Base-by-base conservation (phyloP, 2,888 invertebrate genomes). In the Drosophila mercatorum region DNA sequence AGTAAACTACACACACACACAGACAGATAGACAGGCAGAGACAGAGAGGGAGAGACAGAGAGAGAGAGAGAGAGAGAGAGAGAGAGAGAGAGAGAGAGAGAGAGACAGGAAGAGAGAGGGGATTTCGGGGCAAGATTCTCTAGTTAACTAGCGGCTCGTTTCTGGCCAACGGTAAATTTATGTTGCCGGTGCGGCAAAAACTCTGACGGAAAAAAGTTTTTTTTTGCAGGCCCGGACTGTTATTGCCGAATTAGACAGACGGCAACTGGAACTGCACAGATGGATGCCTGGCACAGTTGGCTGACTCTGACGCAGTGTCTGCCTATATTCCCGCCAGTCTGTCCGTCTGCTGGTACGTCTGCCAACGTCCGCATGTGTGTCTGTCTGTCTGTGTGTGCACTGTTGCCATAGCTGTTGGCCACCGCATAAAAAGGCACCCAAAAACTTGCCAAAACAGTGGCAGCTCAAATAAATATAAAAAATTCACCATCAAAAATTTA, bases 81-180 rank as follows among this genome's bases (percentile, higher is more conserved):
- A 3, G 31, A 26, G 10, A 34, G 38, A 52, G 17, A 28, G 12
- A 31, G 17, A 17, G 4, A 6, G n/a, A 22, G 22, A 22, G 22
- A 22, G 2, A 22, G 22, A 22, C 22, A 22, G 22, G 22, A 22
- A 1, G 22, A 22, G 22, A 22, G 22, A 22, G 26, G 28, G 26
- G 10, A 47, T 5, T 12, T 12, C 7, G 47, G 43, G 46, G 12
- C 40, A 58, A 59, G 74, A 57, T 59, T 75, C 72, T 68, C 84
- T 81, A 89, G 89, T 88, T 88, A 84, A 82, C 83, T 85, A 75
- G 84, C 78, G 76, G 81, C 78, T 87, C 68, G 87, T 69, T 88
- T 88, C 86, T 81, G 89, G 84, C 87, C 84, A 88, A 83, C 89
- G 87, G 70, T 87, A 79, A 84, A 84, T 84, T 84, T 84, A 84